These are phyloP conservation scores for Leptinotarsa juncta DNA, from an alignment of 2,888 invertebrate species.

Conservation along the genomic window DNA sequence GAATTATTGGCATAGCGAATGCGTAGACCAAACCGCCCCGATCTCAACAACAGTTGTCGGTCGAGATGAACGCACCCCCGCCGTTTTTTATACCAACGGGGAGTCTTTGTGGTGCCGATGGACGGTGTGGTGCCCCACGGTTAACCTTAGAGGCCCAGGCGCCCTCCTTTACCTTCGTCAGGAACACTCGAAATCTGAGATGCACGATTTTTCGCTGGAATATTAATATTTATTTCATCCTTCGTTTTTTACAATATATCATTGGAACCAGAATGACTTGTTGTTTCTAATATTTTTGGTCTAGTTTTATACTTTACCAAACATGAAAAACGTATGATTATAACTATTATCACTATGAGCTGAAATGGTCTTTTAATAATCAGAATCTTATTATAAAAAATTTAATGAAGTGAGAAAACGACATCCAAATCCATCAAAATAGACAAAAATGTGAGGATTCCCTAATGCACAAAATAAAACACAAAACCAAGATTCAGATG, in stretches of 20 bases:
- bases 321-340: no score
- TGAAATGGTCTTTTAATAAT: no score
- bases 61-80: constrained; percentile 41
- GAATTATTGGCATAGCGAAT: constrained; percentile 37
- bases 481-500: no score
- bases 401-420: no score
- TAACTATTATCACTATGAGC: no score
- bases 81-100: constrained; percentile 38
- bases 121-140: constrained; percentile 46
- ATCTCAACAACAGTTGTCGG: constrained; percentile 38
- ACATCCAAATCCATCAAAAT: no score
- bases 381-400: no score
- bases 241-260: background rate
- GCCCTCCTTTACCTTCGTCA: constrained; percentile 5
- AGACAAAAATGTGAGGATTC: no score
- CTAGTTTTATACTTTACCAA: no score
- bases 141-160: background rate
- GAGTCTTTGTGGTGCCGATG: constrained; percentile 50
- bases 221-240: background rate
- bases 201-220: background rate
- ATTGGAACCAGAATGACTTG: no score
- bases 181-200: background rate
- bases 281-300: no score
- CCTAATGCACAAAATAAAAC: no score
- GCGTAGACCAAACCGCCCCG: constrained; percentile 34